phyloP scores from a whole-genome alignment of 2,888 invertebrate genomes.

The Pterobdella sp. region DNA sequence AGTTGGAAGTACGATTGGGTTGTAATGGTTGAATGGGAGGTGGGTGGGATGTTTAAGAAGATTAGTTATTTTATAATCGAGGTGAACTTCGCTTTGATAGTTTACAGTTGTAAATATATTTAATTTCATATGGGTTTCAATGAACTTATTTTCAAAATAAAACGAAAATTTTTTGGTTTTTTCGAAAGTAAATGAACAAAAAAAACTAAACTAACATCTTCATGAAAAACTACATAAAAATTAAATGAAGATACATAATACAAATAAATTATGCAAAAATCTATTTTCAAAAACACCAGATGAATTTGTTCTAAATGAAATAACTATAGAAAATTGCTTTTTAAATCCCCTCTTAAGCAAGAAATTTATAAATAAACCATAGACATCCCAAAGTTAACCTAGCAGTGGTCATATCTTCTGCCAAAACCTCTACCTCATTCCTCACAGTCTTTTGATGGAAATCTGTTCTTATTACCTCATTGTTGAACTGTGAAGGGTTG shows the following conservation, averaged over 20 bases:
- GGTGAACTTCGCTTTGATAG: background rate
- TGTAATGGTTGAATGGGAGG: too few species aligned
- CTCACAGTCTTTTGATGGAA: background rate
- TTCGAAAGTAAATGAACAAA: background rate
- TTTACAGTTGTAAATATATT: background rate
- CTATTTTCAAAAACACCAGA: too few species aligned
- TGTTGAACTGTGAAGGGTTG: background rate
- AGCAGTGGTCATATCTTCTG: conserved; percentile 2
- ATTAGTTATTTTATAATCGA: too few species aligned
- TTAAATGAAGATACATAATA: background rate
- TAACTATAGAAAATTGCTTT: too few species aligned
- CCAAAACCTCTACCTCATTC: background rate
- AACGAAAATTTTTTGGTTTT: background rate
- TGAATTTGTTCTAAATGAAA: too few species aligned
- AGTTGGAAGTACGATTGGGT: too few species aligned
- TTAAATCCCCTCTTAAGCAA: too few species aligned
- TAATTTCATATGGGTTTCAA: background rate
- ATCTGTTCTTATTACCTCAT: background rate
- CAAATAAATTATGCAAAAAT: too few species aligned
- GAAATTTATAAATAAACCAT: too few species aligned
- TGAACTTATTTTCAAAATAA: background rate
- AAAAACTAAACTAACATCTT: background rate
- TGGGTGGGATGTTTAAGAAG: too few species aligned
- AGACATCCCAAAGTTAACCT: background rate
- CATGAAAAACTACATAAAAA: background rate